Base-by-base conservation (phyloP, 1,140 invertebrate species). In the Phthorimaea operculella region DNA sequence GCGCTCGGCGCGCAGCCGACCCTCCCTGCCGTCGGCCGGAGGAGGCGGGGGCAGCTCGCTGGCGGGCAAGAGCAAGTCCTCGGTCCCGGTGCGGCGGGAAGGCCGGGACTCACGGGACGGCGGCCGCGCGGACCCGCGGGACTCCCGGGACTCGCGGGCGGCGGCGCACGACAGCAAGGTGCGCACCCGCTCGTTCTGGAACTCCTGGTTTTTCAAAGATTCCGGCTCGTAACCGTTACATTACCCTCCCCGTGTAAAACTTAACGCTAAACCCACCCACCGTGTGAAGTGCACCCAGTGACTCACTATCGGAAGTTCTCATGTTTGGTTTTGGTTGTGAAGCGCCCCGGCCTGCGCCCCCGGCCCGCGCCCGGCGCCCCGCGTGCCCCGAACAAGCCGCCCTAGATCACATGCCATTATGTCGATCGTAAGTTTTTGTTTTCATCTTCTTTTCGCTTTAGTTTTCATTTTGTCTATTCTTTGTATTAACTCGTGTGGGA, bases 381-480 rank as follows among this genome's bases (percentile, higher is more conserved):
- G n/a, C n/a, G n/a, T n/a, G n/a, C n/a, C n/a, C n/a, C n/a, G n/a
- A n/a, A n/a, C n/a, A n/a, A n/a, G n/a, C n/a, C n/a, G n/a, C 52
- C 68, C 51, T 66, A 64, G 54, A 62, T 68, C 65, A 60, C 75
- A 79, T 85, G 83, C 82, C 81, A 83, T 86, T 83, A 85, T 83
- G 79, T 85, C 83, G n/a, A n/a, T n/a, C n/a, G 83, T 86, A 83
- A 86, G 85, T 86, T 85, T n/a, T 84, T 70, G 47, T 62, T 66
- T 66, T 72, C 61, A 49, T 49, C 18, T 49, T 69, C 48, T 59
- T 72, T 74, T 68, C 63, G 58, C 60, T 68, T 75, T 57, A 17
- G 47, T 47, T 36, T 44, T 59, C 39, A 39, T 62, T 64, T 6
- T 34, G 6, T 7, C 33, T 34, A 34, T 34, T 34, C 33, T 34